Evolutionary conservation across 2,888 invertebrate species (phyloP), one percentile per base, ranked within the genome.

Genomic region (Orthosia incerta): DNA sequence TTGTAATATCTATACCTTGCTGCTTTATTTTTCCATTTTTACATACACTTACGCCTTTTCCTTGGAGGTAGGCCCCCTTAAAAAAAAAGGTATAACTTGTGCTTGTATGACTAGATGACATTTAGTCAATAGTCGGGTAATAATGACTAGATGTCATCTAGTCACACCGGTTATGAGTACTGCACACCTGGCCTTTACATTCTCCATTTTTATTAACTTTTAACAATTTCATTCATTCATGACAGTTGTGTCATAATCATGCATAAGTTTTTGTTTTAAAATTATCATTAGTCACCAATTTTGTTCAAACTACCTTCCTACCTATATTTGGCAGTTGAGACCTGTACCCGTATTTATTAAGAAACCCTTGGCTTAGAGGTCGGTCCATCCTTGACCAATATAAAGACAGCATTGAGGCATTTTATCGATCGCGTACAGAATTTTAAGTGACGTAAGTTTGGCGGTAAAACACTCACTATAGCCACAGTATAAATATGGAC

Each of bases 321-420:
- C 13, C 23, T 31, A 20, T 60, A 64, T 31, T 61, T 31, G 20
- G 4, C n/a, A 15, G 12, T 55, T 20, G 59, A 48, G 66, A 68
- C 18, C 31, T 26, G 71, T 70, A 71, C 62, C 13, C 15, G 12
- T 48, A 50, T 66, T 69, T 67, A 66, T 26, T 68, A 31, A 60
- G 11, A 56, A 56, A 79, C 65, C 60, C 61, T 71, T 50, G 61
- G 31, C 61, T 78, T 73, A 73, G 63, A 83, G 72, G 76, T 64
- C 20, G 20, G 31, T 13, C 2, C 48, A 68, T 80, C 82, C 82
- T 76, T 82, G 82, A 73, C 82, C 76, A 51, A 31, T 64, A 56
- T 76, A 46, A 69, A 79, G 26, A 61, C 46, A 62, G 66, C 75
- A 69, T 56, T 71, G 80, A 61, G n/a, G 11, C 16, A 50, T 65